phyloP scores from a whole-genome alignment of 2,888 invertebrate genomes.

The Xylota segnis region DNA sequence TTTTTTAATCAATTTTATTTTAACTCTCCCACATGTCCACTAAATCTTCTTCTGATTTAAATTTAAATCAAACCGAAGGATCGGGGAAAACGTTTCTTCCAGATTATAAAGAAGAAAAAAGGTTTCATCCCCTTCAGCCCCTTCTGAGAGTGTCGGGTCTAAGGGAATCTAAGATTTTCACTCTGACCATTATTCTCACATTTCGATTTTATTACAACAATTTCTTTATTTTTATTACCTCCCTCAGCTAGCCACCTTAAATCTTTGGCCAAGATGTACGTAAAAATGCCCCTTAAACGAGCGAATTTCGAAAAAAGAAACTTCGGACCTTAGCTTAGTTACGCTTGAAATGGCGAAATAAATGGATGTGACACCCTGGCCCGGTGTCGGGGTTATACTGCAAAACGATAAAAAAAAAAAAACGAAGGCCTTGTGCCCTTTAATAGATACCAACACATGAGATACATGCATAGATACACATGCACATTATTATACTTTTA shows the following conservation, averaged over 20 bases:
- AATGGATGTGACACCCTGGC: constrained; percentile 48
- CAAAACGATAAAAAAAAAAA: constrained; percentile 39
- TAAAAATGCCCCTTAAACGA: constrained; percentile 30
- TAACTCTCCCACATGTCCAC: constrained; percentile 9
- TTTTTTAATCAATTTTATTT: constrained; percentile 21
- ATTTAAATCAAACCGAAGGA: constrained; percentile 32
- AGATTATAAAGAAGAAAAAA: constrained; percentile 26
- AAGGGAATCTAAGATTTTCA: constrained; percentile 26
- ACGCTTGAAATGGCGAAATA: constrained; percentile 42
- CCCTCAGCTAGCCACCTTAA: constrained; percentile 2
- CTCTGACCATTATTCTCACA: constrained; percentile 45
- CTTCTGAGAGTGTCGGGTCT: neutral
- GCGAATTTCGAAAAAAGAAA: constrained; percentile 17
- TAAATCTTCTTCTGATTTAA: constrained; percentile 26
- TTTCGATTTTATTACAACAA: constrained; percentile 55
- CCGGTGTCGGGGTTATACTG: neutral
- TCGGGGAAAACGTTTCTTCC: constrained; percentile 10
- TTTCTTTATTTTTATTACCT: constrained; percentile 54
- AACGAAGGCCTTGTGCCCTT: constrained; percentile 17
- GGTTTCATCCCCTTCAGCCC: neutral
- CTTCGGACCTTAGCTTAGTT: constrained; percentile 32
- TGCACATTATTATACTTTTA: constrained; percentile 4
- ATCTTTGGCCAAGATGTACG: neutral
- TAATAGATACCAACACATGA: constrained; percentile 36
- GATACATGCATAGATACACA: constrained; percentile 8